Evolutionary conservation across 2,888 invertebrate species (phyloP).

Genomic region (Timandra comae): DNA sequence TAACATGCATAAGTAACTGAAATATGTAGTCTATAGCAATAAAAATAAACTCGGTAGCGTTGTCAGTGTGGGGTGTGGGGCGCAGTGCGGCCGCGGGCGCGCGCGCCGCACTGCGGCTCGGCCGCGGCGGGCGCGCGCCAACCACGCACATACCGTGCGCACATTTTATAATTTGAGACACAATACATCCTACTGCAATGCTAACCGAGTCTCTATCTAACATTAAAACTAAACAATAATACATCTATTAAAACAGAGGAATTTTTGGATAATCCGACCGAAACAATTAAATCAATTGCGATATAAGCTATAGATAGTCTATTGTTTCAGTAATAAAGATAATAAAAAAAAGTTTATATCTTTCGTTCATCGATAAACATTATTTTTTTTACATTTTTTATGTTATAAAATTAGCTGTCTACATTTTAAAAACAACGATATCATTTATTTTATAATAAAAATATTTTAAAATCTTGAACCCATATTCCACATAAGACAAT

Average conservation of each 20-base stretch:
- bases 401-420: too few relatives aligned
- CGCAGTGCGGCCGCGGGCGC: neutral
- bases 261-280: conserved; percentile 13
- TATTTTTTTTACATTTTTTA: too few relatives aligned
- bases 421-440: too few relatives aligned
- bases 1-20: conserved; percentile 65
- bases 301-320: too few relatives aligned
- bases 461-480: too few relatives aligned
- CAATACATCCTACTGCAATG: conserved; percentile 27
- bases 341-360: too few relatives aligned
- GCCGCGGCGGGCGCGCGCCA: conserved; percentile 8
- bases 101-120: neutral
- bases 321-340: too few relatives aligned
- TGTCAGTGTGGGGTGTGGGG: conserved; percentile 19
- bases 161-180: conserved; percentile 38
- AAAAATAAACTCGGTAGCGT: conserved; percentile 53
- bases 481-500: too few relatives aligned
- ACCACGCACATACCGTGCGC: conserved; percentile 19
- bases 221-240: conserved; percentile 57
- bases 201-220: conserved; percentile 49
- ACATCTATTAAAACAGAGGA: conserved; percentile 36
- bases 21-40: conserved; percentile 47
- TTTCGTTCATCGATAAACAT: too few relatives aligned
- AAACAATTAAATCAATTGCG: conserved; percentile 22
- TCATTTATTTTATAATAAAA: too few relatives aligned